Evolutionary conservation across 2,113 vertebrate species (phyloP).

Genomic region (Cricetomys ansorgei): DNA sequence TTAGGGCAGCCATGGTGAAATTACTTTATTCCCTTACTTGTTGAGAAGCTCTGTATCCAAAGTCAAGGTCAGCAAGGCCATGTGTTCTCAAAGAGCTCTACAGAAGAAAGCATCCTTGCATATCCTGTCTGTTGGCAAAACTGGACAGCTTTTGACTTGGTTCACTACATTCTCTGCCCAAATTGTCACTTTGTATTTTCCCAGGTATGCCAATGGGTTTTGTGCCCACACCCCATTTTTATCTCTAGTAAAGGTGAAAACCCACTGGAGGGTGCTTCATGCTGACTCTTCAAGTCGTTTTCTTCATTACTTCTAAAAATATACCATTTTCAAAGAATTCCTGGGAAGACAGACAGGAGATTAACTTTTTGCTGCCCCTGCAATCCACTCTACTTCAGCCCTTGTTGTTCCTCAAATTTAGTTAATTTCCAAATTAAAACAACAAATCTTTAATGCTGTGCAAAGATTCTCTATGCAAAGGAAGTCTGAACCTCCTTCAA

Average conservation of each 20-base stretch:
- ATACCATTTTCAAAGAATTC: background rate
- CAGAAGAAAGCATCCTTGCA: background rate
- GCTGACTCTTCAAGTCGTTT: background rate
- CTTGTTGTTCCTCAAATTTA: background rate
- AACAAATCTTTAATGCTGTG: background rate
- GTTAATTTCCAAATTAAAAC: background rate
- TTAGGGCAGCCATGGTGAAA: background rate
- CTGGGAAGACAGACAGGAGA: background rate
- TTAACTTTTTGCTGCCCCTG: background rate
- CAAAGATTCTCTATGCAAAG: background rate
- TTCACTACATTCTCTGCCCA: background rate
- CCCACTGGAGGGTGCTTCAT: background rate
- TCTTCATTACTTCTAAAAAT: background rate
- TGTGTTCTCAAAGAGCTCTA: background rate
- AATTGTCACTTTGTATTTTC: background rate
- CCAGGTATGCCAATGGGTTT: background rate
- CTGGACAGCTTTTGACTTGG: background rate
- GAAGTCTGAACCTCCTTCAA: background rate
- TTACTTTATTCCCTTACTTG: background rate
- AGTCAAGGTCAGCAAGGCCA: background rate
- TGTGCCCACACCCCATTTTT: background rate
- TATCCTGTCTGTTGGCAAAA: background rate
- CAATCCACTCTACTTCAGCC: background rate
- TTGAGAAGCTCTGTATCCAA: background rate
- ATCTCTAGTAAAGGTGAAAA: background rate